Percentiles rank a stretch among this genome's conserved stretches.
These are phyloP conservation scores for Octomys mimax DNA, from an alignment of 2,797 vertebrate genomes.

Conservation along the genomic window DNA sequence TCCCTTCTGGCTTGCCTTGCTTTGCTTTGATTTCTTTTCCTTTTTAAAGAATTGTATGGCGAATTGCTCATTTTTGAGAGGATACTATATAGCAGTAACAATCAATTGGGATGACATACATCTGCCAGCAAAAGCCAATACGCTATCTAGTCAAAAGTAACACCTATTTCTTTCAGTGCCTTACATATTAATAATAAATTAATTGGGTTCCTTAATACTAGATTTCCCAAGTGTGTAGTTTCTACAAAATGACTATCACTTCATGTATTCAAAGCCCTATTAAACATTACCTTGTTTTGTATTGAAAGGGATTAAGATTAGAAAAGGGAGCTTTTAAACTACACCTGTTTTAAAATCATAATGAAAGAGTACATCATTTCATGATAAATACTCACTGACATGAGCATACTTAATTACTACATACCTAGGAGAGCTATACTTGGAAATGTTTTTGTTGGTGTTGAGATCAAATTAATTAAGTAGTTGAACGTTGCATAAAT, in stretches of 20 bases:
- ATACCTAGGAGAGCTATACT: slow-evolving; percentile 43
- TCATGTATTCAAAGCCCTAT: not conserved
- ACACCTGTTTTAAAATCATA: slow-evolving; percentile 25
- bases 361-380: not conserved
- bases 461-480: slow-evolving; percentile 73
- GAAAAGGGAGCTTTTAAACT: slow-evolving; percentile 33
- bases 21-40: not conserved
- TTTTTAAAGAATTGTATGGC: not conserved
- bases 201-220: not conserved
- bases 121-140: not conserved
- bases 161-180: not conserved
- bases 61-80: not conserved
- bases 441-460: slow-evolving; percentile 54
- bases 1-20: not conserved
- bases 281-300: not conserved
- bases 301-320: not conserved
- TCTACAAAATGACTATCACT: not conserved
- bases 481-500: slow-evolving; percentile 63
- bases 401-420: slow-evolving; percentile 35
- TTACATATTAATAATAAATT: not conserved
- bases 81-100: not conserved
- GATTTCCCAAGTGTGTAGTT: not conserved
- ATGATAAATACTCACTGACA: slow-evolving; percentile 49
- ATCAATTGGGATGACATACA: not conserved
- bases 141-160: not conserved